Conservation (phyloP, 1,140 invertebrate genomes). For the Drosophila aff. region DNA sequence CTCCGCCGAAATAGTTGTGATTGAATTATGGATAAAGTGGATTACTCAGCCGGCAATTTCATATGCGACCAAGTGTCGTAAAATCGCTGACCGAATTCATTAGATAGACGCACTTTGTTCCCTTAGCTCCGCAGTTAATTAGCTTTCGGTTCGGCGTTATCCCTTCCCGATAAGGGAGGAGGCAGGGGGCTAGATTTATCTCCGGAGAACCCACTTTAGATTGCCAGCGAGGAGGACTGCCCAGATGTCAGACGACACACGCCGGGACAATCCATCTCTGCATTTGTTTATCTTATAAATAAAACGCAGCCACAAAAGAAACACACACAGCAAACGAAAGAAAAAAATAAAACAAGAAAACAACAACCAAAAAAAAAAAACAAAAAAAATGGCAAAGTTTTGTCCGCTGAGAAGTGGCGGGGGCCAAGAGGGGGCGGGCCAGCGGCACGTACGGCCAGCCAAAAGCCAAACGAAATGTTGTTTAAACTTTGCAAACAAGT, state of each 20-base stretch:
- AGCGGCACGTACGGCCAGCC: conserved; percentile 64
- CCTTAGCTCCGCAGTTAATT: conserved; percentile 56
- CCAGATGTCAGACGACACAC: conserved; percentile 73
- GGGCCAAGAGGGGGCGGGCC: conserved; percentile 8
- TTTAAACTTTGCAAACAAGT: conserved; percentile 83
- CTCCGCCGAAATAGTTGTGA: conserved; percentile 62
- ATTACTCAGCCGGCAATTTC: conserved; percentile 58
- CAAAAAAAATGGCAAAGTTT: conserved; percentile 59
- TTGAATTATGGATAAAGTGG: conserved; percentile 84
- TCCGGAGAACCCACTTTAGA: conserved; percentile 66
- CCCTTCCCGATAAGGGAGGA: background rate
- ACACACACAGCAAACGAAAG: conserved; percentile 15
- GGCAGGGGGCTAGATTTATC: conserved; percentile 53
- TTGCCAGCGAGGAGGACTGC: conserved; percentile 44
- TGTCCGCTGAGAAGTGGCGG: conserved; percentile 29
- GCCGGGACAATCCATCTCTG: conserved; percentile 74
- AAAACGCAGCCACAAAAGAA: conserved; percentile 67
- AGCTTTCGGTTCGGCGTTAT: conserved; percentile 31
- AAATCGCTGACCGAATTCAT: conserved; percentile 74
- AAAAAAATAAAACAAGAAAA: conserved; percentile 19
- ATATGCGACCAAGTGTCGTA: conserved; percentile 68
- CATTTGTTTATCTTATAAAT: conserved; percentile 79
- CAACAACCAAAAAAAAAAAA: conserved; percentile 16
- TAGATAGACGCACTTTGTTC: conserved; percentile 43
- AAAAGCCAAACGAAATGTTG: conserved; percentile 74